These are phyloP conservation scores for Aphrophora alni DNA, from an alignment of 2,888 invertebrate genomes.

Conservation along the genomic window DNA sequence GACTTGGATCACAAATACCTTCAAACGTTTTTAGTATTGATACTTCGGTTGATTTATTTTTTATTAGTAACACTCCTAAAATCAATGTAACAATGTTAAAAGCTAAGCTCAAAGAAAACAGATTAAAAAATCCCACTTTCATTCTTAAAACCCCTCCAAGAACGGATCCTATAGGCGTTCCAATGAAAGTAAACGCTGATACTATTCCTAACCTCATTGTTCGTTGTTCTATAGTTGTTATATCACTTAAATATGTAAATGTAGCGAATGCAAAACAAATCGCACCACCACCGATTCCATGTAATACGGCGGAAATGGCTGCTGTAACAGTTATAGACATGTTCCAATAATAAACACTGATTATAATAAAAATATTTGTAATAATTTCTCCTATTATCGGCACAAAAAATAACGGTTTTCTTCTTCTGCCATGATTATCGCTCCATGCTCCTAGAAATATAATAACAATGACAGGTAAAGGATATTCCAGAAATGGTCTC, in stretches of 20 bases:
- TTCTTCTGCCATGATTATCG: constrained; percentile 44
- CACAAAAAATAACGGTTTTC: constrained; percentile 43
- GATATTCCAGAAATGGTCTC: constrained; percentile 38
- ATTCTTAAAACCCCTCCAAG: constrained; percentile 36
- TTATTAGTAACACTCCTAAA: constrained; percentile 33
- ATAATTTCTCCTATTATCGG: constrained; percentile 42
- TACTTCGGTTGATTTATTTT: constrained; percentile 28
- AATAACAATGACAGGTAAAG: constrained; percentile 39
- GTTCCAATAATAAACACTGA: constrained; percentile 41
- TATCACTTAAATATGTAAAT: constrained; percentile 42
- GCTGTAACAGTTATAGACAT: constrained; percentile 35
- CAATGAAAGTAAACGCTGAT: constrained; percentile 42
- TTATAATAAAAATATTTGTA: constrained; percentile 24
- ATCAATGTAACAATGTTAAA: constrained; percentile 32
- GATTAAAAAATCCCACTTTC: constrained; percentile 34
- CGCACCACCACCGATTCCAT: constrained; percentile 36
- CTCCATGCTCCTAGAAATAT: constrained; percentile 46
- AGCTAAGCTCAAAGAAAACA: constrained; percentile 33
- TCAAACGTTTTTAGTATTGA: constrained; percentile 13
- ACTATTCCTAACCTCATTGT: constrained; percentile 38
- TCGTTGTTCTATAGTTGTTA: constrained; percentile 35
- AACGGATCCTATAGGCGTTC: constrained; percentile 38
- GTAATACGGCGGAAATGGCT: constrained; percentile 19
- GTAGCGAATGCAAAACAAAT: constrained; percentile 41
- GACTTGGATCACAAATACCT: constrained; percentile 10